Conservation (phyloP, 1,140 invertebrate genomes). For the Caenorhabditis tropicalis region DNA sequence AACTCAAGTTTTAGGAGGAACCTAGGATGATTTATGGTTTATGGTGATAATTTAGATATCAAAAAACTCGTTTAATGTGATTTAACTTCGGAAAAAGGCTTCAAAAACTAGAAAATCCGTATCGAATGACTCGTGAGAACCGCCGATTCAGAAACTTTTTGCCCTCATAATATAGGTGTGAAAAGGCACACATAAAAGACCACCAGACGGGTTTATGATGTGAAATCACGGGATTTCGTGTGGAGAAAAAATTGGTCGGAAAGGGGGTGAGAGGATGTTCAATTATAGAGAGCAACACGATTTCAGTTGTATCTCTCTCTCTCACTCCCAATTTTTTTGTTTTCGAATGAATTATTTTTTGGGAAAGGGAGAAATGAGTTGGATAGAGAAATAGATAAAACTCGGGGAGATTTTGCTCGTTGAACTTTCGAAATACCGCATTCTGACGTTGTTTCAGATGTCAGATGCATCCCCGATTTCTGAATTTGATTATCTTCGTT, state of each 20-base stretch:
- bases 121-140: conserved; percentile 22
- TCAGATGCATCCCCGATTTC: neutral
- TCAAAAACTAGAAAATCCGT: neutral
- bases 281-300: neutral
- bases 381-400: neutral
- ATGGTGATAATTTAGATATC: neutral
- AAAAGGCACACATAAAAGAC: conserved; percentile 5
- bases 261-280: neutral
- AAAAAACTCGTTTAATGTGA: neutral
- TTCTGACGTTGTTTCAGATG: conserved; percentile 30
- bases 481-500: neutral
- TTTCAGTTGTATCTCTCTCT: neutral
- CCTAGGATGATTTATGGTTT: neutral
- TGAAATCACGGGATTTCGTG: neutral
- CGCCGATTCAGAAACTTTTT: neutral
- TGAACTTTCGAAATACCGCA: neutral
- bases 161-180: neutral
- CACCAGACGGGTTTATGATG: neutral
- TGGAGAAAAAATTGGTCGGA: neutral
- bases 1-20: neutral
- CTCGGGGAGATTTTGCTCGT: neutral
- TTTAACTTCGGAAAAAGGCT: too few species aligned
- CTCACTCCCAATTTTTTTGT: neutral
- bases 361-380: neutral
- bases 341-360: neutral